These are phyloP conservation scores for Electrona antarctica DNA, from an alignment of 2,113 vertebrate species.

Conservation along the genomic window DNA sequence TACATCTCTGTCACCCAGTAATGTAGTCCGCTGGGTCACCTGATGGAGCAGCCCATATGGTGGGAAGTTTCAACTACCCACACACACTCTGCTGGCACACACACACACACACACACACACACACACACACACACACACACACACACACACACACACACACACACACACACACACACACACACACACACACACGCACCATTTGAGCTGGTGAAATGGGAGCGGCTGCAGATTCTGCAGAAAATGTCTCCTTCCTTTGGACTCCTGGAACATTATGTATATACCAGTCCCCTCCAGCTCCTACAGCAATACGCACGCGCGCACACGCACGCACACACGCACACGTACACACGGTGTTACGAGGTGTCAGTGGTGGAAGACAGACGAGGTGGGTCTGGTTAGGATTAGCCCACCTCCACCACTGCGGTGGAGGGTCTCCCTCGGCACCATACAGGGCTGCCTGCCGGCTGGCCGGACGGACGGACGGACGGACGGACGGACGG, in stretches of 20 bases:
- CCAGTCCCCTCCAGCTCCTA: constrained; percentile 32
- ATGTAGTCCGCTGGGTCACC: constrained; percentile 54
- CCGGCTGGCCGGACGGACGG: no score
- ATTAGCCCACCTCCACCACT: constrained; percentile 55
- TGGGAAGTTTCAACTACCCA: constrained; percentile 38
- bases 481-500: no score
- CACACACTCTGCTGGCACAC: neutral
- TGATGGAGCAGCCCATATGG: constrained; percentile 66
- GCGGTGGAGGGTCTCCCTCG: neutral
- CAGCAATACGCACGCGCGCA: constrained; percentile 27
- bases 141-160: constrained; percentile 9
- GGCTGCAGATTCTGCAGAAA: constrained; percentile 57
- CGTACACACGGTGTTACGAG: constrained; percentile 62
- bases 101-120: constrained; percentile 4
- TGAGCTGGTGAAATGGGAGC: constrained; percentile 7
- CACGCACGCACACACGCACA: constrained; percentile 13
- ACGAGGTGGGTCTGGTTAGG: constrained; percentile 67
- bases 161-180: constrained; percentile 19
- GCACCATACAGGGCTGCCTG: constrained; percentile 27
- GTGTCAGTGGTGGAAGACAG: constrained; percentile 75
- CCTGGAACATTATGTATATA: constrained; percentile 57
- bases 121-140: neutral
- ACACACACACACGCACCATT: constrained; percentile 11
- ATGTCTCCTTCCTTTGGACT: constrained; percentile 10
- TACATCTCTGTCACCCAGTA: constrained; percentile 58